Evolutionary conservation across 2,113 vertebrate genomes (phyloP).

Genomic region (Sylvia atricapilla): DNA sequence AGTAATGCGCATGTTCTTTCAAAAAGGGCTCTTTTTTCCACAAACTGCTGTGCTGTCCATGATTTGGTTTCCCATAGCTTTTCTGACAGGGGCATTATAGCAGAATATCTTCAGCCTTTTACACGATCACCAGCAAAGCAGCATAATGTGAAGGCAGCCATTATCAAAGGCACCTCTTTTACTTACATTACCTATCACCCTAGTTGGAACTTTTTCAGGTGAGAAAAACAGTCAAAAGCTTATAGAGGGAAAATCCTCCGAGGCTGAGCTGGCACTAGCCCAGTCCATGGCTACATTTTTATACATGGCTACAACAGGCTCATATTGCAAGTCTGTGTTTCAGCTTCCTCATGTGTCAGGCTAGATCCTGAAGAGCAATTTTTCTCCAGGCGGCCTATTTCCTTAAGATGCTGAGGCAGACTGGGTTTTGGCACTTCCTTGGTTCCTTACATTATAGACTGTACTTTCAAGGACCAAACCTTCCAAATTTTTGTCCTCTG

Average conservation of each 20-base stretch:
- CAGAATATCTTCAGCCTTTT: neutral
- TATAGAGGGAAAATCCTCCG: neutral
- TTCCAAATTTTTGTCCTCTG: neutral
- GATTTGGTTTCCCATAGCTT: neutral
- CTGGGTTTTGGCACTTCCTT: neutral
- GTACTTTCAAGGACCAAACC: neutral
- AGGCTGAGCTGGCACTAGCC: neutral
- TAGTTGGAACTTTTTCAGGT: neutral
- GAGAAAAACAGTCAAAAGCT: neutral
- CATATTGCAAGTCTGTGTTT: accelerated
- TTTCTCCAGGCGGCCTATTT: neutral
- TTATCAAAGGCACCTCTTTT: neutral
- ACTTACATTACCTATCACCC: neutral
- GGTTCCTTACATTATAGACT: neutral
- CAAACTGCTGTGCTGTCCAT: neutral
- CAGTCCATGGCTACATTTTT: neutral
- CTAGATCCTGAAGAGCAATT: neutral
- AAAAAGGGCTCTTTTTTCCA: neutral
- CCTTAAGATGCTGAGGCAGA: neutral
- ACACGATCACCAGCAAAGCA: neutral
- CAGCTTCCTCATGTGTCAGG: neutral
- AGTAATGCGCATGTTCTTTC: neutral
- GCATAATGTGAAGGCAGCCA: neutral
- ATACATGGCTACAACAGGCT: neutral
- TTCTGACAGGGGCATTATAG: neutral